These are phyloP conservation scores for Dipodomys stephensi DNA, from an alignment of 2,113 vertebrate species.

Conservation along the genomic window DNA sequence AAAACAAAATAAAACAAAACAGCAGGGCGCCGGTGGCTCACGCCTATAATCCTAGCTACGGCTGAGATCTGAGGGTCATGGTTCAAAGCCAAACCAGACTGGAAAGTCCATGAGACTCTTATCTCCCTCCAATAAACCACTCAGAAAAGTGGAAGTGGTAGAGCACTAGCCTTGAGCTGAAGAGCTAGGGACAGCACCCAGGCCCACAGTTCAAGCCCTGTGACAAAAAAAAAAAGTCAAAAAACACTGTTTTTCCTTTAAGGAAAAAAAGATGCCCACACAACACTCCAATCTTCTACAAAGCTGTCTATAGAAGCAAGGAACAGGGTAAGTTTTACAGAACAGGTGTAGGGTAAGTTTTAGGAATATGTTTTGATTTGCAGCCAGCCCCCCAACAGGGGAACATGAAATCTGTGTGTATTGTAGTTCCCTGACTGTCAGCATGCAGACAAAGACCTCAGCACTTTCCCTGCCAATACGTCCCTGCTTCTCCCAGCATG, in stretches of 20 bases:
- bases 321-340: neutral
- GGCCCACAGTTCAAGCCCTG: no score
- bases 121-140: no score
- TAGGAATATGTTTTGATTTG: neutral
- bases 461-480: neutral
- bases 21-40: no score
- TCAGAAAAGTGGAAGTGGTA: no score
- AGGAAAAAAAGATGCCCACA: neutral
- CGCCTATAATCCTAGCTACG: no score
- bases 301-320: slow-evolving; percentile 9
- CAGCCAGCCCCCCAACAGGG: fast-evolving
- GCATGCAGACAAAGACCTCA: fast-evolving
- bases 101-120: no score
- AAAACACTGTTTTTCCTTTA: neutral
- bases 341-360: neutral
- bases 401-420: neutral
- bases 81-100: no score
- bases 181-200: no score
- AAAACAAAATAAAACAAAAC: no score
- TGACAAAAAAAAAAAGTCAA: no score
- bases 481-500: neutral
- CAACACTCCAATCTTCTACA: neutral
- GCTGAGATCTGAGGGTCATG: no score
- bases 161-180: no score
- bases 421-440: neutral